Evolutionary conservation across 2,113 vertebrate species (phyloP).

Genomic region (human (Homo sapiens)): DNA sequence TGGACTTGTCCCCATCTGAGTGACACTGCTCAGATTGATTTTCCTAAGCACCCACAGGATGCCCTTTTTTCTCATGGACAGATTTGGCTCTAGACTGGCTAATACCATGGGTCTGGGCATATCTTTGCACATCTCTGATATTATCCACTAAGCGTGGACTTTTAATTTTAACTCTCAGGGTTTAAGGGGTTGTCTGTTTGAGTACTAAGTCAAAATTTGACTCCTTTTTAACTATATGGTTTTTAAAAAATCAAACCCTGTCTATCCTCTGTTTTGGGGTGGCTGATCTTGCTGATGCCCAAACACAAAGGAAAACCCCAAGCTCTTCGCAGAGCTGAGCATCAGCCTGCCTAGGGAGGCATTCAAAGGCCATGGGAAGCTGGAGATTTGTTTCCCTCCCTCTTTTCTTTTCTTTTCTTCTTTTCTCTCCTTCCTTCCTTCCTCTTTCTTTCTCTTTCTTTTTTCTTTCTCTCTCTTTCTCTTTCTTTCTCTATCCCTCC

Average conservation of each 20-base stretch:
- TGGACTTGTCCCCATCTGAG: not conserved
- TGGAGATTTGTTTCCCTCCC: not conserved
- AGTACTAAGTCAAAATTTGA: not conserved
- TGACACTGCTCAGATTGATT: not conserved
- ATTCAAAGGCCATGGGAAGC: fast-evolving
- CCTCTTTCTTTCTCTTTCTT: fast-evolving
- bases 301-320: too few species aligned
- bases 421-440: too few species aligned
- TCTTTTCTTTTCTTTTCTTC: too few species aligned
- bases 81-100: too few species aligned
- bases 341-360: fast-evolving
- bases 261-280: fast-evolving
- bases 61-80: fast-evolving
- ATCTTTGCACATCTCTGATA: not conserved
- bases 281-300: fast-evolving
- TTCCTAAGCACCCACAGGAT: fast-evolving
- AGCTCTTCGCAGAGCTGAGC: not conserved
- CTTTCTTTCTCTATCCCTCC: too few species aligned
- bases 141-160: fast-evolving
- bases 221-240: too few species aligned
- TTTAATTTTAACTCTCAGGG: not conserved
- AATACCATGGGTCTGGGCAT: fast-evolving
- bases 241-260: not conserved
- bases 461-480: fast-evolving
- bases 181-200: not conserved